Base-by-base conservation (phyloP, 2,888 invertebrate genomes). In the Yponomeuta malinellus region DNA sequence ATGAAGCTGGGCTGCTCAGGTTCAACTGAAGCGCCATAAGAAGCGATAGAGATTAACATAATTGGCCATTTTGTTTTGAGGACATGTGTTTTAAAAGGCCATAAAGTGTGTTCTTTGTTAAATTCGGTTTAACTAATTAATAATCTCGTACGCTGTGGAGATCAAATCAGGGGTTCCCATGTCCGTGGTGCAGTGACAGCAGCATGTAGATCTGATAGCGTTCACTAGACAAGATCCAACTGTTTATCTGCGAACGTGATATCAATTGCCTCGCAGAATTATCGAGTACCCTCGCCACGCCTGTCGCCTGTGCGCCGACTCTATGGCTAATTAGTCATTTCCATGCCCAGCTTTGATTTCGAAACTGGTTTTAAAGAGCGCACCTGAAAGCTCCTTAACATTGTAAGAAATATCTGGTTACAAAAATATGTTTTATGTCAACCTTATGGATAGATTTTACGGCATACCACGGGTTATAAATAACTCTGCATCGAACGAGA, bases 1-100 rank as follows among this genome's bases (percentile, higher is more conserved):
- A 90, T 90, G 88, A 90, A 87, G 84, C 85, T 87, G 84, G 84
- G 83, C 79, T 80, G 79, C 80, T 80, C 78, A 83, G 79, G 83
- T 81, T 86, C 83, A 86, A 86, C 82, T 81, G 81, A 77, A 83
- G 78, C 81, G 82, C 83, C 81, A 85, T 88, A 88, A 88, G 86
- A 81, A 83, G 86, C 79, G 73, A 85, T 90, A 86, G 87, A 87
- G 83, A 91, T 92, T 90, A 79, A 85, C 91, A 92, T 92, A 91
- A 90, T 88, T 88, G 87, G 85, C 87, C 23, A 66, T 59, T 67
- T 48, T 64, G 70, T 64, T 48, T 5, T 12, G 52, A 64, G 64
- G 64, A 70, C 63, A 63, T 33, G 23, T 31, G 15, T 59, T 63
- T 63, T 59, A 70, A 63, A 33, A 23, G 64, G 10, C 10, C 43